phyloP scores from a whole-genome alignment of 30 jellyfish, hydroid and myxozoan genomes.

The Chrysaora quinquecirrha region DNA sequence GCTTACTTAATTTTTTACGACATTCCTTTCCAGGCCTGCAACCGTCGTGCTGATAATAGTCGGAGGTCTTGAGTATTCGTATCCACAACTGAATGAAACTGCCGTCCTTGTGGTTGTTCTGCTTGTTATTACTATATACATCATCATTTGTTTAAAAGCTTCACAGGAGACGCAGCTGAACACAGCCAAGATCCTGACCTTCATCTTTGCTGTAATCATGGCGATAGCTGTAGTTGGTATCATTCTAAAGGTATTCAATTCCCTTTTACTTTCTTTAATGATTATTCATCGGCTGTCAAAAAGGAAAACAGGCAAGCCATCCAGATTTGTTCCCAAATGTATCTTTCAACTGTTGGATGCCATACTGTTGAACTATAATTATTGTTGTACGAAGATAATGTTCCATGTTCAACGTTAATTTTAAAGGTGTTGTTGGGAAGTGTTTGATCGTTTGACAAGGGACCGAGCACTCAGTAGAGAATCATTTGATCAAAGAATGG shows the following conservation, averaged over 20 bases:
- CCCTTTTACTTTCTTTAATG: background rate
- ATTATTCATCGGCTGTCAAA: no score
- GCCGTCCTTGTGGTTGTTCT: slow-evolving; percentile 63
- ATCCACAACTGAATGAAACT: slow-evolving; percentile 44
- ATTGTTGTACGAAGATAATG: no score
- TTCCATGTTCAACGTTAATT: no score
- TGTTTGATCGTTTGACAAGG: no score
- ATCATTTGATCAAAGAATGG: no score
- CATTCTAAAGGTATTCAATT: slow-evolving; percentile 75
- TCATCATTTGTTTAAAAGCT: slow-evolving; percentile 80
- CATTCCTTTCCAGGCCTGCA: slow-evolving; percentile 75
- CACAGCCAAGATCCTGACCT: slow-evolving; percentile 84
- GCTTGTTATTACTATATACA: slow-evolving; percentile 41
- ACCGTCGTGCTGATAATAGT: slow-evolving; percentile 89
- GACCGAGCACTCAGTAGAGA: no score
- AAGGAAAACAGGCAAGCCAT: no score
- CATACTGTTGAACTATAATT: no score
- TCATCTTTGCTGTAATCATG: slow-evolving; percentile 90
- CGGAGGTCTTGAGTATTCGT: slow-evolving; percentile 93
- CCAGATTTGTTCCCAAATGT: no score
- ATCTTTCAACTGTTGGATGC: no score
- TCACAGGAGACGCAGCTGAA: slow-evolving; percentile 83
- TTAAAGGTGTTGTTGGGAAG: no score
- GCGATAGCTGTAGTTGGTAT: slow-evolving; percentile 90
- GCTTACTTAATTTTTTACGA: no score